Evolutionary conservation across 1,140 invertebrate genomes (phyloP), one percentile per base, ranked within the genome.

Genomic region (Microplitis demolitor): DNA sequence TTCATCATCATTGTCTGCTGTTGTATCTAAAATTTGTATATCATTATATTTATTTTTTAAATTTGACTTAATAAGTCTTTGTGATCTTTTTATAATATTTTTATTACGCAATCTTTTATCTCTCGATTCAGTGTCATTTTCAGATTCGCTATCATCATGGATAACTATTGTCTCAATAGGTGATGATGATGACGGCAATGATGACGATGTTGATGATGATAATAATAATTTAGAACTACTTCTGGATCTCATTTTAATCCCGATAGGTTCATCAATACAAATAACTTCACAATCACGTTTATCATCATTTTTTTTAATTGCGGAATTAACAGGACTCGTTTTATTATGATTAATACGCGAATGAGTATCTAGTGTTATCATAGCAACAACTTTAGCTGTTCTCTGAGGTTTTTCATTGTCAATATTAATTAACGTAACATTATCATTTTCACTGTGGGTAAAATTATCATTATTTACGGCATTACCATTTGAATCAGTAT

Each of bases 331-430:
- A 3, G 39, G 9, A 13, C 50, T 16, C 16, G 31, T 50, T 60
- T 51, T 67, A n/a, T 39, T 31, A 60, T 34, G 62, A 66, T 74
- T 70, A 58, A 63, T 77, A 6, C 75, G 73, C 9, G 64, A 78
- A 2, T 76, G 78, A 2, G 83, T 82, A 35, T 87, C 86, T 0
- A 87, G 53, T 11, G 76, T 84, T 0, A 86, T 72, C 54, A 85
- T 86, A 1, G 86, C 85, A 3, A 87, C 83, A 4, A 86, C 84
- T 53, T 87, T 87, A 0, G 85, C 86, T 0, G 84, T 86, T 35
- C 85, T 78, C 31, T 86, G 86, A 0, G 84, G 86, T 62, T 79
- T 85, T 8, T 86, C 84, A 8, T 70, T 61, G 3, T 13, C 31
- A 13, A 70, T 54, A 6, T 6, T 9, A 45, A 11, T 37, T n/a